phyloP scores from a whole-genome alignment of 2,888 invertebrate genomes.

The Crematogaster levior region DNA sequence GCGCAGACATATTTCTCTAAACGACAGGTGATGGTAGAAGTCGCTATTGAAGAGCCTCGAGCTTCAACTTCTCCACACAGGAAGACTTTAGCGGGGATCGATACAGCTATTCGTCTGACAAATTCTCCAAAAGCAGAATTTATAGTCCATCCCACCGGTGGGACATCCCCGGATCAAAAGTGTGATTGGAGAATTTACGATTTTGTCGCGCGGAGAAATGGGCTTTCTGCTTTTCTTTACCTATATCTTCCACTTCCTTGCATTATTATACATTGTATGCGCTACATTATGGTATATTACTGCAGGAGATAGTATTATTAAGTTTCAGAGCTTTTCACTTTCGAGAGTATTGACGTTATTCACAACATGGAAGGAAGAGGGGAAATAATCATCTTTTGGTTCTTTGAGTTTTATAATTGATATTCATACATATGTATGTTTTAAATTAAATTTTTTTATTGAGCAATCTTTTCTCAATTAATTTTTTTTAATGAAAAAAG shows the following conservation, averaged over 20 bases:
- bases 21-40: constrained; percentile 82
- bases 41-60: constrained; percentile 67
- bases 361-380: too few relatives aligned
- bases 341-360: background rate
- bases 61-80: constrained; percentile 58
- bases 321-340: background rate
- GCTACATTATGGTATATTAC: constrained; percentile 35
- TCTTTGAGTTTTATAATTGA: background rate
- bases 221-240: constrained; percentile 35
- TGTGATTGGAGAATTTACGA: constrained; percentile 54
- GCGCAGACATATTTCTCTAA: constrained; percentile 64
- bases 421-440: background rate
- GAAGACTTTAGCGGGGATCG: background rate
- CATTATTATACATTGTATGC: constrained; percentile 14
- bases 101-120: constrained; percentile 74
- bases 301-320: background rate
- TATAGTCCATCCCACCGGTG: constrained; percentile 72
- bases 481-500: background rate
- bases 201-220: constrained; percentile 37
- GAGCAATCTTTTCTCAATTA: too few relatives aligned
- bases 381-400: background rate
- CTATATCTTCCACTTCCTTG: background rate
- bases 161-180: constrained; percentile 24
- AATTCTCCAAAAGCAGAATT: constrained; percentile 81
- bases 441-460: background rate